A percentile compares a stretch with the other conserved stretches of the same genome.
phyloP scores from a whole-genome alignment of 2,113 vertebrate genomes.

The Odontophorus gujanensis region DNA sequence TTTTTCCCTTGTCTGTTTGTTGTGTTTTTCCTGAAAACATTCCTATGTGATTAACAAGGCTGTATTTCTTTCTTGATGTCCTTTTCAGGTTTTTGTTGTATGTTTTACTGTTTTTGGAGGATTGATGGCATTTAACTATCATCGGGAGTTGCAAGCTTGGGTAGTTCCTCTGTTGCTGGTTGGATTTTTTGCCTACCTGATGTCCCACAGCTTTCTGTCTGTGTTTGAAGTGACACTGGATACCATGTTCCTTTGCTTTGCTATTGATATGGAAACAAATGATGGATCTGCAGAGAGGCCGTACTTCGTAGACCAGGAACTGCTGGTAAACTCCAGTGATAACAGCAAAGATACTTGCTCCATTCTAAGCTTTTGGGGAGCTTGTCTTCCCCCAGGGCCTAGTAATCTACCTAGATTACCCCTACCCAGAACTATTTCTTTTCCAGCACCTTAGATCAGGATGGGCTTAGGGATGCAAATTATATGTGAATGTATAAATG shows the following conservation, averaged over 20 bases:
- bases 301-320: slow-evolving; percentile 80
- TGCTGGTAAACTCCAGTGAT: slow-evolving; percentile 75
- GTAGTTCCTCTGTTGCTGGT: slow-evolving; percentile 79
- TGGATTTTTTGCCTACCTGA: slow-evolving; percentile 80
- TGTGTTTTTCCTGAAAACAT: background rate
- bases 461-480: background rate
- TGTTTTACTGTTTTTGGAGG: slow-evolving; percentile 83
- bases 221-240: slow-evolving; percentile 81
- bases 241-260: slow-evolving; percentile 79
- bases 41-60: background rate
- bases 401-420: background rate
- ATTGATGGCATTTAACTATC: slow-evolving; percentile 84
- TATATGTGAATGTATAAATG: background rate
- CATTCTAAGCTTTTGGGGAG: background rate
- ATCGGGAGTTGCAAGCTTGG: slow-evolving; percentile 78
- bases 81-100: slow-evolving; percentile 79
- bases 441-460: background rate
- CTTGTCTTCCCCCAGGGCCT: background rate
- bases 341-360: background rate
- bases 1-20: background rate
- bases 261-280: slow-evolving; percentile 81
- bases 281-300: slow-evolving; percentile 81
- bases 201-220: slow-evolving; percentile 81
- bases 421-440: background rate
- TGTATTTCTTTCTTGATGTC: background rate